phyloP scores from a whole-genome alignment of 2,113 vertebrate genomes.

The Passerina amoena region DNA sequence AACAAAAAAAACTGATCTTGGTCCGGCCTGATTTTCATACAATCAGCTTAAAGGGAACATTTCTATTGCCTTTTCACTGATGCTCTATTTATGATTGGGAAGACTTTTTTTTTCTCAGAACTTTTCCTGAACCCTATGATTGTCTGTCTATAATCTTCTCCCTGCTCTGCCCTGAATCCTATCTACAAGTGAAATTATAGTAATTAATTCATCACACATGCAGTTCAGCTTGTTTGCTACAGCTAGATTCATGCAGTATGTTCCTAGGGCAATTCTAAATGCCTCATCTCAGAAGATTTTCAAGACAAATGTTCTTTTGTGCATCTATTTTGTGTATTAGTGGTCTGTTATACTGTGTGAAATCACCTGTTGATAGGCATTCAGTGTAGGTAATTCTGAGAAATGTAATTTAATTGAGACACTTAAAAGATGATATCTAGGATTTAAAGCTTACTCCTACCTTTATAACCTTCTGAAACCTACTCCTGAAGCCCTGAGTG shows the following conservation, averaged over 20 bases:
- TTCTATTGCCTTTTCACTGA: neutral
- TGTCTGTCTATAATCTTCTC: neutral
- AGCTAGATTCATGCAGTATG: neutral
- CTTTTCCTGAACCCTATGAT: neutral
- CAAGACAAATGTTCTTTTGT: constrained; percentile 31
- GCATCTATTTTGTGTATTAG: constrained; percentile 44
- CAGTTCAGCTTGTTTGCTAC: neutral
- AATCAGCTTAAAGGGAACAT: neutral
- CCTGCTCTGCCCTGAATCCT: neutral
- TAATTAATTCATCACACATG: constrained; percentile 30
- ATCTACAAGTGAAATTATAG: constrained; percentile 29
- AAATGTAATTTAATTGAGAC: constrained; percentile 56
- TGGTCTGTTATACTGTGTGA: neutral
- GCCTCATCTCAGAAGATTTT: neutral
- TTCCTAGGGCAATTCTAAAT: constrained; percentile 29
- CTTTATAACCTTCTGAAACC: constrained; percentile 33
- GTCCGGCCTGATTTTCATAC: neutral
- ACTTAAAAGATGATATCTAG: constrained; percentile 37
- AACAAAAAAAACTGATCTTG: neutral
- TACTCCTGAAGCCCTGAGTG: neutral
- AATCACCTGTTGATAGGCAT: constrained; percentile 12
- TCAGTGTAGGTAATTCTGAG: constrained; percentile 21
- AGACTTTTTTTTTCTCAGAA: neutral
- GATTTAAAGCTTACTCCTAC: constrained; percentile 27
- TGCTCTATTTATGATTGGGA: neutral